Evolutionary conservation across 2,113 vertebrate species (phyloP), one percentile per base, ranked within the genome.

Genomic region (Potamarius usumacintae): DNA sequence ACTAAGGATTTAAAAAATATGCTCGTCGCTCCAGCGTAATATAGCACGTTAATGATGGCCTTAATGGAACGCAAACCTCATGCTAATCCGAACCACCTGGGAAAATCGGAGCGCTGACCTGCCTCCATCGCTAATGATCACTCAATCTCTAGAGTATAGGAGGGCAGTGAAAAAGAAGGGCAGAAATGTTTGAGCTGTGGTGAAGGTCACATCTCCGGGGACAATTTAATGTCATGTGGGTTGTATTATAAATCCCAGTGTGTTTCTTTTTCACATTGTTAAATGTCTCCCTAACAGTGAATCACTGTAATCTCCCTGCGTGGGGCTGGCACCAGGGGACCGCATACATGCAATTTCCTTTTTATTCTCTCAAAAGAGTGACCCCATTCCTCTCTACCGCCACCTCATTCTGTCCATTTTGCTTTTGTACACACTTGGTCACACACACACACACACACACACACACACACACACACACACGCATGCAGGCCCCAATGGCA

Each of bases 211-310:
- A 14, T n/a, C 86, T 72, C 34, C 0, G 17, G 86, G 77, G 81
- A 84, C 76, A 9, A 20, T 14, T 63, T 69, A 86, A 74, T 50
- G 69, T 78, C 34, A 42, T 72, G 71, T 27, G 83, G 30, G 42
- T 48, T 20, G 69, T 83, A 71, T 74, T 67, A 88, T 72, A 86
- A 80, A 74, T 86, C 62, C 65, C 71, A 62, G 34, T 83, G 34
- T 83, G 81, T 83, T 85, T 85, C 83, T 84, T 50, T 65, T 86
- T 77, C 60, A 53, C 52, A 15, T 79, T 78, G 71, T 86, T 90
- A 90, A 90, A 90, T 89, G 82, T 90, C 89, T 63, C 52, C 63
- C 85, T 69, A 87, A 87, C 85, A 65, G 82, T 62, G 69, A 77
- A 85, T 87, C 85, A 84, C 87, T 87, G 81, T 88, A 89, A 87